Evolutionary conservation across 2,113 vertebrate genomes (phyloP), one percentile per base, ranked within the genome.

Genomic region (Cheilinus undulatus): DNA sequence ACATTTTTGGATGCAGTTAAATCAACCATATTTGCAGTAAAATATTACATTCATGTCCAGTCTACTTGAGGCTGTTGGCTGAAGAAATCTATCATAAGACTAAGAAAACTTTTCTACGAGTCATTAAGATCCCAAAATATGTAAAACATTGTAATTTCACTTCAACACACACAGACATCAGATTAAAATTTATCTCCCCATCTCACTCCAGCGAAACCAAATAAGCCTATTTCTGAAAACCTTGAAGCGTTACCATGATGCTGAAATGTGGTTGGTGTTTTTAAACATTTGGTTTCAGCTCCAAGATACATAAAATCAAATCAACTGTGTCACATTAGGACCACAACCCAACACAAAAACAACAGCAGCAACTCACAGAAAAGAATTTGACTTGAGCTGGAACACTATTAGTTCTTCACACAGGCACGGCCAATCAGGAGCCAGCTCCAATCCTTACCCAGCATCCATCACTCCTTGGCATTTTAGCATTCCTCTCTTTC

Each of bases 391-490:
- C 23, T 43, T 12, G 19, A 6, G 24, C 8, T 36, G 0, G 2
- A 43, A 24, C 62, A 27, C 10, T 36, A 20, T 43, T 5, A 51
- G 19, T 10, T 19, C 9, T 7, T 56, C 23, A 48, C 8, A 5
- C 26, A 34, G 23, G 27, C 10, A 22, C 17, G 42, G n/a, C 65
- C 73, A 82, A 77, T 76, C 52, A 58, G 54, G 24, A 68, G 14
- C 19, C 68, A n/a, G 57, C 40, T 27, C 17, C 11, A 45, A 17
- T 51, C 49, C 84, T 87, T 79, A 79, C 68, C 58, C 71, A 84
- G 67, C 43, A 84, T 89, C 34, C 78, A 76, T 90, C 79, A 78
- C 64, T 74, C 59, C 59, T 28, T 78, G 52, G 49, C 61, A 70
- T 45, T 69, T 52, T 46, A 56, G 54, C 59, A 61, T 69, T 79